Base-by-base conservation (phyloP, 30 jellyfish, hydroid and myxozoan genomes). In the Aurelia aurita region DNA sequence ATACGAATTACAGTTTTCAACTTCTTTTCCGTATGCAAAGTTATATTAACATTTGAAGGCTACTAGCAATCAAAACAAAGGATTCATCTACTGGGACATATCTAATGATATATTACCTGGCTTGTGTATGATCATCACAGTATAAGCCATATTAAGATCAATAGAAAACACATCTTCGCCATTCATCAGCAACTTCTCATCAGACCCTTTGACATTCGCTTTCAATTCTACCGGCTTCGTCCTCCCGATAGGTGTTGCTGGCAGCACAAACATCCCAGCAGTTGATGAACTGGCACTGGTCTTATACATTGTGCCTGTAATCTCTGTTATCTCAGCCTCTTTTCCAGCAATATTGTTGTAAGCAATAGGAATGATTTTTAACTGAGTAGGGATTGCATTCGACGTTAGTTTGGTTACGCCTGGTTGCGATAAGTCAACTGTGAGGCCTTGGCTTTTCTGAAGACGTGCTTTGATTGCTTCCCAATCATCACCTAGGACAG, bases 151-250 rank as follows among this genome's bases (percentile, higher is more conserved):
- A 15, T 62, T 45, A 39, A 75, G 18, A 54, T 86, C 87, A n/a
- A 86, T 68, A 1, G 85, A 25, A 21, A 3, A 66, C 47, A 25
- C 77, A 23, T 58, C 77, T 23, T 91, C 96, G 2, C 97, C 97
- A 54, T 90, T 89, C 34, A 95, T 57, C 28, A 70, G 88, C 55
- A 89, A 73, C 57, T 69, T 63, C 43, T 74, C 93, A 7, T 90
- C 88, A 2, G 85, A 25, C 22, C 81, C 78, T 69, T 51, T 72
- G 22, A 39, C 88, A 13, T 57, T 80, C 0, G 97, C 99, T 9
- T 87, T 80, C 59, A 95, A 84, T 19, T 93, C 82, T 51, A 90
- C 98, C 1, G 99, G 98, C 53, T 64, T 27, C 23, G 84, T 53
- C 28, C 87, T 45, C 35, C 95, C 95, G 15, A 86, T 86, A 3